phyloP scores from a whole-genome alignment of 1,140 invertebrate species.

The Anoplophora glabripennis region DNA sequence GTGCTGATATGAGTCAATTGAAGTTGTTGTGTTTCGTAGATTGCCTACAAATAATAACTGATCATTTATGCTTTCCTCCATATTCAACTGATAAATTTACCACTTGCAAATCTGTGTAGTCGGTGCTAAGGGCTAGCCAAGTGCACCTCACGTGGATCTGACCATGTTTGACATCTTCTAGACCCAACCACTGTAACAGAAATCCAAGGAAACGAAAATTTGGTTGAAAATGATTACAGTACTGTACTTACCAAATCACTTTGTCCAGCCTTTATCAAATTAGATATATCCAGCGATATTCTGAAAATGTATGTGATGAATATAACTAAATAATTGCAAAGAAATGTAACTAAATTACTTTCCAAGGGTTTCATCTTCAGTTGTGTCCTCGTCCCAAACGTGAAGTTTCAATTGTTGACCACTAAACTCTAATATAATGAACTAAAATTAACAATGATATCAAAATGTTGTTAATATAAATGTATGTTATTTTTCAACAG shows the following conservation, averaged over 20 bases:
- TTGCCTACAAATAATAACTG: constrained; percentile 52
- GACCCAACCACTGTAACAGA: constrained; percentile 72
- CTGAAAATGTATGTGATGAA: constrained; percentile 26
- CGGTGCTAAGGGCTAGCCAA: constrained; percentile 77
- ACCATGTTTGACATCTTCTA: constrained; percentile 89
- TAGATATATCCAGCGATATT: constrained; percentile 61
- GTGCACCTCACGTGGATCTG: constrained; percentile 78
- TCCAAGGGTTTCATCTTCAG: constrained; percentile 77
- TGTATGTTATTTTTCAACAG: neutral
- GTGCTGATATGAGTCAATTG: constrained; percentile 72
- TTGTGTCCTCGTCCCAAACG: constrained; percentile 79
- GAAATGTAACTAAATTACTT: constrained; percentile 59
- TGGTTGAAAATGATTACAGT: constrained; percentile 4
- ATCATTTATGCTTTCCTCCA: neutral
- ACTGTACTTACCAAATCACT: constrained; percentile 62
- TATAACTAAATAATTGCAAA: constrained; percentile 51
- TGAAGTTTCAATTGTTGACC: constrained; percentile 74
- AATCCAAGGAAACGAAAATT: neutral
- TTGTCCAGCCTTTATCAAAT: constrained; percentile 62
- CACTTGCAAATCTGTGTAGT: constrained; percentile 65
- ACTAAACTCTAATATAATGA: constrained; percentile 55
- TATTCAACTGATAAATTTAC: constrained; percentile 35
- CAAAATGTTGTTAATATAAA: neutral
- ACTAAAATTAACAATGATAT: constrained; percentile 36
- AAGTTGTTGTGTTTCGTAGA: constrained; percentile 71